Evolutionary conservation across 2,113 vertebrate species (phyloP), one percentile per base, ranked within the genome.

Genomic region (Tretioscincus oriximinensis): DNA sequence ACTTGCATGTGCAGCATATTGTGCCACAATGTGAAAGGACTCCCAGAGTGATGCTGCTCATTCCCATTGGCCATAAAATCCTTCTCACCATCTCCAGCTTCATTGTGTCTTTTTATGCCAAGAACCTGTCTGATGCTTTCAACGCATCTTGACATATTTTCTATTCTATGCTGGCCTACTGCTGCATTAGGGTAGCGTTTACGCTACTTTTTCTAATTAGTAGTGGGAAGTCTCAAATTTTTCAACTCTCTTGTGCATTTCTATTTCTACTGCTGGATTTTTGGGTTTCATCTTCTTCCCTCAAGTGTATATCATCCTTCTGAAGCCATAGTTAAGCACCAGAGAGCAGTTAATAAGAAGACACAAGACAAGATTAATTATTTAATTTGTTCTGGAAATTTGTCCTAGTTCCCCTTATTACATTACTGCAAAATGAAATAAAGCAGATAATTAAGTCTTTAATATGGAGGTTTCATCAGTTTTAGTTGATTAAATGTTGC

Each of bases 121-220:
- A 51, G 20, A 78, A 60, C 18, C 20, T 78, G 76, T 65, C 66
- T 60, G 49, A 69, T 20, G 41, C 49, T 16, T 78, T 78, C 9
- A 69, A 78, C 41, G 77, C 60, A 69, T 49, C 66, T 29, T 69
- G 60, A 12, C 18, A 58, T 28, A 78, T 60, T 22, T 41, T 49
- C 31, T 78, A 69, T 51, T 60, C 29, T 66, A 78, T 78, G 77
- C 41, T 78, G 49, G 29, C 58, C 22, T 78, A 69, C 24, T 78
- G 64, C 64, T 54, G 47, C 54, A 65, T 78, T 54, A 68, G 76
- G 64, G 11, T 78, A 11, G 54, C 64, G 1, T 78, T 67, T 51
- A 29, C 54, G 7, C 76, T 64, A 7, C 35, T 65, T 5, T 54
- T 35, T 7, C 5, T 67, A 47, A 51, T 47, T 45, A 67, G 47